Evolutionary conservation across 2,888 invertebrate species (phyloP).

Genomic region (Hypomecis atomaria): DNA sequence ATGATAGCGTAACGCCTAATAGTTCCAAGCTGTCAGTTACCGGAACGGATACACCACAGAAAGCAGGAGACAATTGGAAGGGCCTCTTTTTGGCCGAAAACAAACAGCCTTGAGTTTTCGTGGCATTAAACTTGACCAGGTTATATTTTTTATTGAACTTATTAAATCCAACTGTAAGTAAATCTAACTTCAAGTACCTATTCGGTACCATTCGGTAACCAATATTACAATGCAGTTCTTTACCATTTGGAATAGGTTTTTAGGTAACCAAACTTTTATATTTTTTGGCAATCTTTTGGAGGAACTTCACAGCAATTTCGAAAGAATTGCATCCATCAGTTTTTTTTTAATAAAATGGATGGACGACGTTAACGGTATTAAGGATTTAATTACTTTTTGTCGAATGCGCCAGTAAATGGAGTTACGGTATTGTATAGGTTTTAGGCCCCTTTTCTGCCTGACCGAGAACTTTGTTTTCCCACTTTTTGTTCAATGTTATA

Average conservation of each 20-base stretch:
- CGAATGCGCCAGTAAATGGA: background rate
- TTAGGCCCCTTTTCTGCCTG: background rate
- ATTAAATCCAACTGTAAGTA: slow-evolving; percentile 58
- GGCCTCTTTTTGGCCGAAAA: no score
- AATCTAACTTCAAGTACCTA: slow-evolving; percentile 47
- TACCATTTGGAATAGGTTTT: background rate
- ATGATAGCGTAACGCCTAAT: no score
- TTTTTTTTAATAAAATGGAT: slow-evolving; percentile 5
- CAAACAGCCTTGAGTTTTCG: no score
- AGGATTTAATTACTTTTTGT: slow-evolving; percentile 15
- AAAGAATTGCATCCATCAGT: background rate
- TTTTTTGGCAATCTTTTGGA: slow-evolving; percentile 20
- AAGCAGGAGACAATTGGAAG: no score
- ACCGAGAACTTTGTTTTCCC: no score
- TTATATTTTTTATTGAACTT: slow-evolving; percentile 56
- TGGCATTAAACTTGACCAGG: no score
- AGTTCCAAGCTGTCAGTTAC: no score
- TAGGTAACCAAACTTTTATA: slow-evolving; percentile 9
- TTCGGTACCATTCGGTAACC: no score
- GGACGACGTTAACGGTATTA: background rate
- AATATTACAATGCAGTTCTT: background rate
- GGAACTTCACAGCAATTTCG: slow-evolving; percentile 12
- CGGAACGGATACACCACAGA: no score
- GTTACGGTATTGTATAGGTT: background rate
- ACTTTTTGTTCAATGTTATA: background rate